A percentile compares a stretch with the other conserved stretches of the same genome.
Evolutionary conservation across 2,888 invertebrate species (phyloP).

Genomic region (Cancer borealis): DNA sequence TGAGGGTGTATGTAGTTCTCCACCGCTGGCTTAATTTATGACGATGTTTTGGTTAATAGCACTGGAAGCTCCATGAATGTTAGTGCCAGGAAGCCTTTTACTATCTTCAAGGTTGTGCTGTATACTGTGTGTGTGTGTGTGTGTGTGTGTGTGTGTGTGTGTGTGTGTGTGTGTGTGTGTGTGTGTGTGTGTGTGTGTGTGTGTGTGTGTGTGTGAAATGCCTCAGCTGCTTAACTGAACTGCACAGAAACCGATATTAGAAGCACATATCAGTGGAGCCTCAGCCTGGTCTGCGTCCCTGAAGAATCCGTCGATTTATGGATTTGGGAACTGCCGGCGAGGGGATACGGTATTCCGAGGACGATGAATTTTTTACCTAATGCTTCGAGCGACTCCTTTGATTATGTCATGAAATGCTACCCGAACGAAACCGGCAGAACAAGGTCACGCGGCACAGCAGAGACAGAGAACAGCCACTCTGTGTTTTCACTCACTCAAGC

Average conservation of each 20-base stretch:
- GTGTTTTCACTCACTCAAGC: not conserved
- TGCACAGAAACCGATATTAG: not conserved
- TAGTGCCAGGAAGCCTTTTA: not conserved
- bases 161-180: not conserved
- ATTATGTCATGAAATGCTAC: not conserved
- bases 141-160: not conserved
- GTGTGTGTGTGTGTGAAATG: not conserved
- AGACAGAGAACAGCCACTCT: conserved; percentile 15
- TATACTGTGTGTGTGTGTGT: not conserved
- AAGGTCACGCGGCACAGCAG: not conserved
- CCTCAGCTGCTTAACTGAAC: not conserved
- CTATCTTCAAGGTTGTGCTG: not conserved
- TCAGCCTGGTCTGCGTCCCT: conserved; percentile 10
- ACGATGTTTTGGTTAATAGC: not conserved
- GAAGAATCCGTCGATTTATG: not conserved
- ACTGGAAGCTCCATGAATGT: not conserved
- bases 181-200: conserved; percentile 36
- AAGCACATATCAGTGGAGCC: not conserved
- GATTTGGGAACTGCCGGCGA: not conserved
- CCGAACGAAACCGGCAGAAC: not conserved
- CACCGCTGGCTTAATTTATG: not conserved
- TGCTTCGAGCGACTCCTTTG: not conserved
- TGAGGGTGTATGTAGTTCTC: not conserved
- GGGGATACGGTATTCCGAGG: not conserved
- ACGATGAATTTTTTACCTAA: not conserved